These are phyloP conservation scores for Orussus abietinus DNA, from an alignment of 1,140 invertebrate genomes.

Conservation along the genomic window DNA sequence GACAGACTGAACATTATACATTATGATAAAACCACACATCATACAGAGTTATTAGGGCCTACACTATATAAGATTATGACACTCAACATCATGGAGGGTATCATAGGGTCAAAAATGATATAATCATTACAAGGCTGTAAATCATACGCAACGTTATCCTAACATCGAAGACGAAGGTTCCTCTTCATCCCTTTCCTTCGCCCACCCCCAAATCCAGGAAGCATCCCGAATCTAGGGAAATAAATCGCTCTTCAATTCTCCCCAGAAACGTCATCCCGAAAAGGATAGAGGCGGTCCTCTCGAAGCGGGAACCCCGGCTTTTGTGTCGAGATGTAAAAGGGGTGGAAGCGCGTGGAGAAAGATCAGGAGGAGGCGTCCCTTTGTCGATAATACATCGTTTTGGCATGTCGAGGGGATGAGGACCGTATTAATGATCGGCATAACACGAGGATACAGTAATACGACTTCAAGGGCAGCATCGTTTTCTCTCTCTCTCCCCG, in stretches of 20 bases:
- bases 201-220: neutral
- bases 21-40: too few relatives aligned
- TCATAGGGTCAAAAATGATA: too few relatives aligned
- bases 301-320: conserved; percentile 21
- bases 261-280: too few relatives aligned
- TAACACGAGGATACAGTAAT: conserved; percentile 1
- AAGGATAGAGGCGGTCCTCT: conserved; percentile 26
- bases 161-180: too few relatives aligned
- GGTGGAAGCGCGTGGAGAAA: neutral
- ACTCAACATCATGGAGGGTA: too few relatives aligned
- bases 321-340: neutral
- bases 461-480: conserved; percentile 17
- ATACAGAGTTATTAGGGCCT: too few relatives aligned
- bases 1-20: too few relatives aligned
- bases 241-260: too few relatives aligned
- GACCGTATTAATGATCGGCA: neutral
- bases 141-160: too few relatives aligned
- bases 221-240: conserved; percentile 12
- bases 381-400: neutral
- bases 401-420: neutral
- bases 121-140: too few relatives aligned
- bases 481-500: too few relatives aligned
- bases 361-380: conserved; percentile 8
- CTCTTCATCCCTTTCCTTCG: neutral
- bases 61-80: too few relatives aligned